Evolutionary conservation across 2,797 vertebrate species (phyloP), one percentile per base, ranked within the genome.

Genomic region (Erpetoichthys calabaricus): DNA sequence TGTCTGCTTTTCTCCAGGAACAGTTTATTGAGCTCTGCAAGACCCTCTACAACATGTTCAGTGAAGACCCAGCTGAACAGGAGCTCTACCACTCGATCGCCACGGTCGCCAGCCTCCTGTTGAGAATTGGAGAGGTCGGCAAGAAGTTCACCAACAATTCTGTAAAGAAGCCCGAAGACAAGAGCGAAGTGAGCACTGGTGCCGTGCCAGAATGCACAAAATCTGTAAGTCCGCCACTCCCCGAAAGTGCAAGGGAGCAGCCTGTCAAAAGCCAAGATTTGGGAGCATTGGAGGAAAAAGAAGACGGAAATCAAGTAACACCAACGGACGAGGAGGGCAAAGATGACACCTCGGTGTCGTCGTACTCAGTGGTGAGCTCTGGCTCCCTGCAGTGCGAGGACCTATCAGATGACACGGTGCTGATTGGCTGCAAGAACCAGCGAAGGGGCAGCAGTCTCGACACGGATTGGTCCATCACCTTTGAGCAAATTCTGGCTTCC

Each of bases 1-100:
- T 4, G n/a, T 5, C 10, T n/a, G n/a, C n/a, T n/a, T n/a, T n/a
- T n/a, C 45, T 67, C 59, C 66, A 97, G 95, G 95, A 98, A 59
- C 94, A 99, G 65, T 99, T 99, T 73, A 98, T 98, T 3, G 94
- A 97, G 78, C 64, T 99, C 45, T 99, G 95, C 75, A 99, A 99
- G 73, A 97, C 93, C 0, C 85, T 99, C 5, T 99, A 99, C 78
- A 97, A 94, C 76, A 92, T 99, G 94, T 99, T 99, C 76, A 93
- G 91, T 0, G 93, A 97, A 68, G 92, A 97, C 64, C 73, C 85
- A 0, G 70, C 68, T 56, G 94, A 99, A 70, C 92, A 98, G 76
- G 85, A 90, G 68, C 75, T 99, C 45, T 99, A 98, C 67, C 95
- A 98, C 4, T 85, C 92, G 60, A 97, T 98, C 0, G 95, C 95